Evolutionary conservation across 2,113 vertebrate species (phyloP), one percentile per base, ranked within the genome.

Genomic region (Peromyscus polionotus): DNA sequence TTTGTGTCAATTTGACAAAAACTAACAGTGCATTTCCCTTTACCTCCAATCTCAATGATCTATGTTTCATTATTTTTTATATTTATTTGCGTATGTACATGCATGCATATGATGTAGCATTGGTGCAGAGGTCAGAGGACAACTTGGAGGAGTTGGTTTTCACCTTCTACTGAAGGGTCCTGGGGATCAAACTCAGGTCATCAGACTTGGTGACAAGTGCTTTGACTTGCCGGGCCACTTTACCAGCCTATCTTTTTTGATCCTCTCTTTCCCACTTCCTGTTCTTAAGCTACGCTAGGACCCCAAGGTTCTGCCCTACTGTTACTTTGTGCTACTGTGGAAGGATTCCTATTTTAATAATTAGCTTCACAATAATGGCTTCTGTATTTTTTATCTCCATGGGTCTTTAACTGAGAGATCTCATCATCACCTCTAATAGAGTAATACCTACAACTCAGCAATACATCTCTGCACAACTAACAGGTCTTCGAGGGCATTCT

Each of bases 241-340:
- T 31, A n/a, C 48, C 77, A 80, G 77, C 33, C 36, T 70, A 24
- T 61, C 59, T 77, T 83, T 68, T 76, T 73, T 72, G n/a, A 24
- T 24, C 86, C 72, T 6, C 19, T 89, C 84, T 95, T 94, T 79
- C 59, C 17, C 57, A 93, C 39, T 54, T 90, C 59, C 86, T 85
- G 28, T 39, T 68, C 11, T 70, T 89, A 84, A 20, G 75, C n/a
- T 14, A 45, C 39, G n/a, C 22, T 73, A 96, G 67, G 51, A 39
- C 73, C 89, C 48, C 86, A 79, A 68, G 68, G 19, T 45, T 94
- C 14, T 48, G 39, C 63, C 59, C 86, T 85, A 36, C 51, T 91
- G 76, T 51, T 1, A 54, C 77, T 88, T 11, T 20, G 22, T 67
- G 36, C 33, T 73, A 39, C 36, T 65, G 24, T 89, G 14, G 19